Base-by-base conservation (phyloP, 2,888 invertebrate species). In the Chrysolina americana region DNA sequence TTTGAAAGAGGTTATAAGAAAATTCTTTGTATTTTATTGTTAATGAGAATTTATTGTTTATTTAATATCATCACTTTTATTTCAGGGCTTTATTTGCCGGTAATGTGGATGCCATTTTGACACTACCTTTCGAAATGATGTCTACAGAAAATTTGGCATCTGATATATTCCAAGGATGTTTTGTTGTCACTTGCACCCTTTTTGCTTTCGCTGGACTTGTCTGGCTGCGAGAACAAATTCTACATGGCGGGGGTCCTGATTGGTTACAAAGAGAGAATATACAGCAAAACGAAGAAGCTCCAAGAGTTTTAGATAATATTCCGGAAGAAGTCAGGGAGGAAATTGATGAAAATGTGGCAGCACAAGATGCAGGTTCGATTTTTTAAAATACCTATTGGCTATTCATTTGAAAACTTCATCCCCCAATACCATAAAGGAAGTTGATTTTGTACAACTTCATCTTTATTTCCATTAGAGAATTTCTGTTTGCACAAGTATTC, bases 181-280 rank as follows among this genome's bases (percentile, higher is more conserved):
- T 98, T 88, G 98, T 99, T 47, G 98, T 99, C 13, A 95, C 96
- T 3, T 98, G 98, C 86, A 99, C 99, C 2, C 88, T 99, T 73
- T 95, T 98, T 87, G 96, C 97, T 0, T 99, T 99, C 86, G 98
- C 99, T 83, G 98, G 98, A 8, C 89, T 99, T 64, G 97, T 99
- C 5, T 99, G 99, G 99, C 89, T 99, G 65, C 89, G 99, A 79
- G 99, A 99, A 88, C 99, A 99, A 89, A 98, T 99, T 76, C 91
- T 99, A 83, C 97, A 98, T 86, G 98, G 98, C 0, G 98, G 98
- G 41, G 98, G 98, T 0, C 98, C 98, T 0, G 98, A 98, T 84
- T 98, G 98, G 98, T 90, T 98, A 84, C 96, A 94, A 85, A 90
- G 94, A 76, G 95, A 95, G 78, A 90, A 91, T 65, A 89, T 89